Percentiles rank a stretch among this genome's conserved stretches.
Conservation (phyloP, 1,140 invertebrate genomes). For the Drosophila sechellia region DNA sequence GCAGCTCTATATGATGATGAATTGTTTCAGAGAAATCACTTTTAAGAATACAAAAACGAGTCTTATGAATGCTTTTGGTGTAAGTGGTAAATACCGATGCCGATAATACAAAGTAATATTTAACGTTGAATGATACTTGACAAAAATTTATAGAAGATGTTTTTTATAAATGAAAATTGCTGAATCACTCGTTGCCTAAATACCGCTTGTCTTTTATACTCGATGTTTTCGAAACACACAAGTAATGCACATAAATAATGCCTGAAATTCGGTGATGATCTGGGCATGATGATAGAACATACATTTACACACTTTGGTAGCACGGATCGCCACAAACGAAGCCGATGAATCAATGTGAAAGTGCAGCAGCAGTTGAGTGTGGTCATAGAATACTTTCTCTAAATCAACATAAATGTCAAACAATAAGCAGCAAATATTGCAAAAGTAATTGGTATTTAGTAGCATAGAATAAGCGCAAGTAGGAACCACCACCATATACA, state of each 20-base stretch:
- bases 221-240: constrained; percentile 79
- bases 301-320: constrained; percentile 14
- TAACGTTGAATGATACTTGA: constrained; percentile 69
- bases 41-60: constrained; percentile 71
- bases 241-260: constrained; percentile 25
- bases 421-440: constrained; percentile 79
- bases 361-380: constrained; percentile 2
- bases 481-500: constrained; percentile 28
- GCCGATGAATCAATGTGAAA: constrained; percentile 9
- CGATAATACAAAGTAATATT: constrained; percentile 60
- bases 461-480: constrained; percentile 47
- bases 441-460: constrained; percentile 79
- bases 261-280: constrained; percentile 36
- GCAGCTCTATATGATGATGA: constrained; percentile 41
- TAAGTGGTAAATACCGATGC: constrained; percentile 57
- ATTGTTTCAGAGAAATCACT: constrained; percentile 42
- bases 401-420: constrained; percentile 64
- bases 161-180: constrained; percentile 80
- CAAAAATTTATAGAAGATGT: constrained; percentile 79
- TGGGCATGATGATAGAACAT: constrained; percentile 3
- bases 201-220: constrained; percentile 85
- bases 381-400: constrained; percentile 51
- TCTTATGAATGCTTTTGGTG: constrained; percentile 84
- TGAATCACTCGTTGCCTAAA: constrained; percentile 85
- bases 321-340: constrained; percentile 1